Conservation (phyloP, 2,888 invertebrate genomes). For the Lucinisca nassula region DNA sequence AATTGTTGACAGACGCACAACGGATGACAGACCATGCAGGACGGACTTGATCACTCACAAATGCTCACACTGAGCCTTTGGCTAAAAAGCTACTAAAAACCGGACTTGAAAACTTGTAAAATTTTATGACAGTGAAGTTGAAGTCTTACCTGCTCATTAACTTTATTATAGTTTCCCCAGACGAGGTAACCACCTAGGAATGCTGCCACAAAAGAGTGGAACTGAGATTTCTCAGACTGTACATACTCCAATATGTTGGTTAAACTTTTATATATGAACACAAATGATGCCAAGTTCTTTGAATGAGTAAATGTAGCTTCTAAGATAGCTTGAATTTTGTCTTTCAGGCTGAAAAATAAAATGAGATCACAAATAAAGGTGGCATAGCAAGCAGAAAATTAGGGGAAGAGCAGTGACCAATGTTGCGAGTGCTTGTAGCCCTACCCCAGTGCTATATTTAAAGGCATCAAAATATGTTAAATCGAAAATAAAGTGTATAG, state of each 20-base stretch:
- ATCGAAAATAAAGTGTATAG: no score
- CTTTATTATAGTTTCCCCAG: slow-evolving; percentile 89
- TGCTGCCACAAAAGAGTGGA: slow-evolving; percentile 88
- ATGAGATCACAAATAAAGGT: neutral
- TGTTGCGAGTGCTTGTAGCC: no score
- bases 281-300: slow-evolving; percentile 88
- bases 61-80: no score
- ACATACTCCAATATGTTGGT: slow-evolving; percentile 79
- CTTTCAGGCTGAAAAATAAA: slow-evolving; percentile 82
- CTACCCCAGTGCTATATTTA: no score
- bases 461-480: no score
- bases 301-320: slow-evolving; percentile 88
- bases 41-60: no score
- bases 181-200: slow-evolving; percentile 88
- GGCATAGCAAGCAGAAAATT: neutral
- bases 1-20: no score
- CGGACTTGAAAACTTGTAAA: no score
- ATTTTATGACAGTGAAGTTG: no score
- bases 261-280: slow-evolving; percentile 88
- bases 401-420: no score
- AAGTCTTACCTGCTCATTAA: slow-evolving; percentile 89
- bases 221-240: slow-evolving; percentile 79
- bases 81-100: no score
- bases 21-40: no score
- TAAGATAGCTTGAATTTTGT: slow-evolving; percentile 87